Evolutionary conservation across 2,797 vertebrate genomes (phyloP).

Genomic region (Dendrocincla fuliginosa): DNA sequence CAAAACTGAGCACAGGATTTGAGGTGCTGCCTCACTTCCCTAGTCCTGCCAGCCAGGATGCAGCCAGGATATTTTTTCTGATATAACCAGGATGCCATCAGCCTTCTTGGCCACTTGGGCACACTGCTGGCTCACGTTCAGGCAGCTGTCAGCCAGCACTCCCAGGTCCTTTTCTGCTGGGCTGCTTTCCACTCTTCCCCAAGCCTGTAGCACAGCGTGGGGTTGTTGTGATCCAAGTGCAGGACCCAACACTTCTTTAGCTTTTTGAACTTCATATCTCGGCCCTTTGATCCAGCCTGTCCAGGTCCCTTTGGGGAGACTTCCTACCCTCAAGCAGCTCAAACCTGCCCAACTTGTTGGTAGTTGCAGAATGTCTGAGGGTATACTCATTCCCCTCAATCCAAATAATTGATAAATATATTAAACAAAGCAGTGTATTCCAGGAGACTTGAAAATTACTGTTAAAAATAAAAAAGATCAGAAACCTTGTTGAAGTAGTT

Average conservation of each 20-base stretch:
- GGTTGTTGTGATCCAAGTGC: not conserved
- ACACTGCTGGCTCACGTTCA: not conserved
- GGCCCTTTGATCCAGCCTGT: fast-evolving
- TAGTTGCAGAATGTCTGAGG: not conserved
- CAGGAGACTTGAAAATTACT: not conserved
- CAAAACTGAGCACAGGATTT: not conserved
- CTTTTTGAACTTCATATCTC: not conserved
- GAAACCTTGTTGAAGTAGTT: not conserved
- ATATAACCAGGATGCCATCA: not conserved
- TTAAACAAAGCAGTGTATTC: not conserved
- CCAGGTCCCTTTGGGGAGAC: not conserved
- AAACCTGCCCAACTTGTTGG: not conserved
- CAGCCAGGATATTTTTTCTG: not conserved
- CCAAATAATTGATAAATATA: not conserved
- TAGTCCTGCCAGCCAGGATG: not conserved
- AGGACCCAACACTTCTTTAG: fast-evolving
- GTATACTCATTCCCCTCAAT: not conserved
- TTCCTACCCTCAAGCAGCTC: not conserved
- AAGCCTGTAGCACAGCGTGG: not conserved
- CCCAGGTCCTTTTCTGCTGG: not conserved
- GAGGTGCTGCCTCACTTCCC: not conserved
- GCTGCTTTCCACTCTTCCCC: not conserved
- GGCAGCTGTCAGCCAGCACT: not conserved
- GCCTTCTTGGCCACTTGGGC: not conserved
- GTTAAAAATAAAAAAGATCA: not conserved